A percentile compares a stretch with the other conserved stretches of the same genome.
These are phyloP conservation scores for Sciurus vulgaris DNA, from an alignment of 2,797 vertebrate species.

Conservation along the genomic window DNA sequence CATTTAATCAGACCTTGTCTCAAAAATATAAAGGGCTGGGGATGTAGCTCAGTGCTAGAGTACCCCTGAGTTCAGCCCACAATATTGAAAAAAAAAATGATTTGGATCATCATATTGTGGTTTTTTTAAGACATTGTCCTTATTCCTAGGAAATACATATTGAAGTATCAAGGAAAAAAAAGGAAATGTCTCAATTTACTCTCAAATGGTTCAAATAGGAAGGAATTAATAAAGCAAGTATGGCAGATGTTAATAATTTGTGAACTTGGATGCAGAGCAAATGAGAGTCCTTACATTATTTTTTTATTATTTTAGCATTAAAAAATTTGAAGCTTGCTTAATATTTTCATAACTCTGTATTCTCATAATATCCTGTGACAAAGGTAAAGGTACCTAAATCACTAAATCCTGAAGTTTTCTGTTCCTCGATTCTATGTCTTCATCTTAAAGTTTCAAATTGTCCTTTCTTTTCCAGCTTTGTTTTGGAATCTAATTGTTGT, in stretches of 20 bases:
- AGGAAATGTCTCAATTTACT: not conserved
- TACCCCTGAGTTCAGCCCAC: not conserved
- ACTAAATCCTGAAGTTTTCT: not conserved
- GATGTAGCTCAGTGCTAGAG: not conserved
- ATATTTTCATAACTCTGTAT: constrained; percentile 15
- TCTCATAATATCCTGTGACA: not conserved
- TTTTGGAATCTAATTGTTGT: constrained; percentile 10
- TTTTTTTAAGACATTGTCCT: not conserved
- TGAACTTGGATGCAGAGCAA: not conserved
- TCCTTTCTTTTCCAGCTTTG: constrained; percentile 29
- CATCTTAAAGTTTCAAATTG: not conserved
- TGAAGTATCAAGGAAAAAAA: not conserved
- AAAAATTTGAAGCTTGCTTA: not conserved
- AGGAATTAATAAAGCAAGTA: constrained; percentile 36
- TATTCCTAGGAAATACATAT: constrained; percentile 3
- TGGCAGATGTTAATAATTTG: not conserved
- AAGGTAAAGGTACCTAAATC: not conserved
- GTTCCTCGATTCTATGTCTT: not conserved
- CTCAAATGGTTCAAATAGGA: not conserved
- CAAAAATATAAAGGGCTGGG: not conserved
- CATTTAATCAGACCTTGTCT: not conserved
- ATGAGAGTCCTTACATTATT: not conserved
- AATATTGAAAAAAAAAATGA: not conserved
- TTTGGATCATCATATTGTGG: not conserved
- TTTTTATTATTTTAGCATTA: constrained; percentile 18